Evolutionary conservation across 2,797 vertebrate genomes (phyloP).

Genomic region (Enteromius thamalakanensis): DNA sequence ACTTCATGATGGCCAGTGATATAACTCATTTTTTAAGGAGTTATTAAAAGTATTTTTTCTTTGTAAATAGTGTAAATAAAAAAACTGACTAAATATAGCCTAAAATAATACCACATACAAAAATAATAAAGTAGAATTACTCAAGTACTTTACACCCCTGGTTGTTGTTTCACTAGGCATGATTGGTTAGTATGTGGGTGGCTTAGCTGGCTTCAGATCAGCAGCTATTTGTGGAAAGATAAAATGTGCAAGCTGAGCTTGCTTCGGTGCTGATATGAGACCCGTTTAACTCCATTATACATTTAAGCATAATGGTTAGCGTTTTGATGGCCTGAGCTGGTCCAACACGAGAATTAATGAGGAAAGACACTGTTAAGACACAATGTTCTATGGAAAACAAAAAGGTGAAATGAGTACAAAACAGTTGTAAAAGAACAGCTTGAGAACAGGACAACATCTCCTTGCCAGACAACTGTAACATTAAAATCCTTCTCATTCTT

Average conservation of each 20-base stretch:
- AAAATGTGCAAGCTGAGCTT: slow-evolving; percentile 20
- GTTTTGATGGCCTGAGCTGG: slow-evolving; percentile 9
- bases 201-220: slow-evolving; percentile 37
- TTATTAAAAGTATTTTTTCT: neutral
- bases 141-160: slow-evolving; percentile 6
- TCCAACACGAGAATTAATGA: neutral
- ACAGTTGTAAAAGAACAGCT: slow-evolving; percentile 14
- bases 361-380: slow-evolving; percentile 5
- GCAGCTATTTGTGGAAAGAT: slow-evolving; percentile 32
- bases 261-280: slow-evolving; percentile 16
- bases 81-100: neutral
- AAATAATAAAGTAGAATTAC: slow-evolving; percentile 2
- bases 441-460: slow-evolving; percentile 13
- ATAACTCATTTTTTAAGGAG: neutral
- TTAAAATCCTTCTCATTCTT: neutral
- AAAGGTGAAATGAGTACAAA: neutral
- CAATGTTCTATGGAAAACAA: neutral
- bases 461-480: neutral
- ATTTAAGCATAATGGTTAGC: slow-evolving; percentile 1
- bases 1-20: neutral
- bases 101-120: neutral
- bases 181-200: slow-evolving; percentile 23
- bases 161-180: slow-evolving; percentile 17
- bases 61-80: neutral
- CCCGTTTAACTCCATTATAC: slow-evolving; percentile 18